A percentile compares a stretch with the other conserved stretches of the same genome.
Evolutionary conservation across 2,113 vertebrate genomes (phyloP).

Genomic region (Microcebus ravelobensis): DNA sequence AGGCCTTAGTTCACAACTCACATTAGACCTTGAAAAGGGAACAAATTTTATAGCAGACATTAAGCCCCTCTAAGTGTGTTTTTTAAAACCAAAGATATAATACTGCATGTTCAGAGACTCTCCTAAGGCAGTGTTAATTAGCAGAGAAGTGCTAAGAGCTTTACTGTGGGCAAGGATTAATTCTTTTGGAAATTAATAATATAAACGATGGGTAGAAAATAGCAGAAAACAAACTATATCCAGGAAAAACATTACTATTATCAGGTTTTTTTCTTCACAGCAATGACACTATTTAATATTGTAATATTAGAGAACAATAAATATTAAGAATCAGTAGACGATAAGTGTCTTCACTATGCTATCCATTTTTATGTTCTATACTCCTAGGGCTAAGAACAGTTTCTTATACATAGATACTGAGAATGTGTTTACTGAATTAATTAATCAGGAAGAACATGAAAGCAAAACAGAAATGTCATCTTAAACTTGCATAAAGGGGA

Average conservation of each 20-base stretch:
- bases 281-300: not conserved
- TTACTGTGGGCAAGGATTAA: not conserved
- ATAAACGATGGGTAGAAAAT: conserved; percentile 22
- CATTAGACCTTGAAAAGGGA: not conserved
- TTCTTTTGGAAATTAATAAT: not conserved
- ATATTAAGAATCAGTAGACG: not conserved
- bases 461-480: conserved; percentile 19
- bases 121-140: not conserved
- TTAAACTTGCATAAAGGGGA: not conserved
- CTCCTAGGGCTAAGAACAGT: not conserved
- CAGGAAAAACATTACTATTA: not conserved
- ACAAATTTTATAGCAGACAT: not conserved
- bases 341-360: not conserved
- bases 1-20: not conserved
- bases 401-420: not conserved
- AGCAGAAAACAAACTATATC: not conserved
- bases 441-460: not conserved
- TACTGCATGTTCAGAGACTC: not conserved
- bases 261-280: not conserved
- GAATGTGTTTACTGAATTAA: not conserved
- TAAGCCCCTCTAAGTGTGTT: not conserved
- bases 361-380: not conserved
- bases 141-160: not conserved
- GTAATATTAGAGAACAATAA: conserved; percentile 22
- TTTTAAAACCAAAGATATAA: not conserved